These are phyloP conservation scores for Mythimna albipuncta DNA, from an alignment of 2,888 invertebrate species.

Conservation along the genomic window DNA sequence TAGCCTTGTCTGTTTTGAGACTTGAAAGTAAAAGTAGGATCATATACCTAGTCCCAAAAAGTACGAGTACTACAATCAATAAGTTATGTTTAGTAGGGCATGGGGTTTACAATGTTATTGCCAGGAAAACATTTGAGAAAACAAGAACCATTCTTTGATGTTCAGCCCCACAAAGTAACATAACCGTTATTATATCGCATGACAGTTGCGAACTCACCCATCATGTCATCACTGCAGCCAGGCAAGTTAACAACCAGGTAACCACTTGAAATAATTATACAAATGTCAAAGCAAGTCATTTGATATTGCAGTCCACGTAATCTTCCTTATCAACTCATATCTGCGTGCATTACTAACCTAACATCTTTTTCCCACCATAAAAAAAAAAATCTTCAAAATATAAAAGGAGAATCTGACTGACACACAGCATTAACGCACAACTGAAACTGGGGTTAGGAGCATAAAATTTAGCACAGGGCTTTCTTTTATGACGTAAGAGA, in stretches of 20 bases:
- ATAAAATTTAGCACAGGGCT: no score
- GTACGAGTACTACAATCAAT: no score
- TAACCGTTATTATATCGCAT: slow-evolving; percentile 17
- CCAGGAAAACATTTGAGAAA: background rate
- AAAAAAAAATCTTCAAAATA: no score
- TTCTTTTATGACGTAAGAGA: no score
- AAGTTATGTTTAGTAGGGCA: no score
- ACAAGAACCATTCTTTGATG: background rate
- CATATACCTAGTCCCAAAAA: no score
- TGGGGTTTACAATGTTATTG: background rate
- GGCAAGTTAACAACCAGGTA: slow-evolving; percentile 31
- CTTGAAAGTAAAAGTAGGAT: no score
- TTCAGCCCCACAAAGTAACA: slow-evolving; percentile 2
- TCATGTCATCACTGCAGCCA: slow-evolving; percentile 12
- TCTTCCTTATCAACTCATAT: background rate
- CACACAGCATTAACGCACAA: no score
- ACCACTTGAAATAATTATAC: slow-evolving; percentile 24
- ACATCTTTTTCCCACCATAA: no score
- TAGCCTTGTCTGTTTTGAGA: no score
- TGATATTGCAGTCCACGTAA: background rate
- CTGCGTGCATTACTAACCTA: background rate
- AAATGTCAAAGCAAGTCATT: slow-evolving; percentile 24
- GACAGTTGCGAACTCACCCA: slow-evolving; percentile 13
- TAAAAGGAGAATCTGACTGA: no score
- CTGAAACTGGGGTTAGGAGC: no score